Percentiles rank a stretch among this genome's conserved stretches.
Evolutionary conservation across 1,140 invertebrate genomes (phyloP).

Genomic region (Coelopa frigida): DNA sequence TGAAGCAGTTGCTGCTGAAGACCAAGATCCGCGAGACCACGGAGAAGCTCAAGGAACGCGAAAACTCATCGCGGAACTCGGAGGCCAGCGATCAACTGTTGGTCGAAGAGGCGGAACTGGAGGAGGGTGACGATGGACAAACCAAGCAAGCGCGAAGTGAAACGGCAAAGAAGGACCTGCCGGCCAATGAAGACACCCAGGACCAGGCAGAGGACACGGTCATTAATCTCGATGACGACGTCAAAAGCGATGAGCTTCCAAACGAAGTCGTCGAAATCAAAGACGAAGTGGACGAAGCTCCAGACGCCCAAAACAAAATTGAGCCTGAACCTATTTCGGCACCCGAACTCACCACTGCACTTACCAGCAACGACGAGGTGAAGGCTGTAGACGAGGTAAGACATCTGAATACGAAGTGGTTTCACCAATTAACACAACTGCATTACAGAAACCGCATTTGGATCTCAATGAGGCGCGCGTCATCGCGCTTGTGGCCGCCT

Average conservation of each 20-base stretch:
- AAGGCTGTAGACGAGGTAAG: background rate
- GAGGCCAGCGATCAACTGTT: conserved; percentile 5
- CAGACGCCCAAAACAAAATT: conserved; percentile 15
- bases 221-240: conserved; percentile 35
- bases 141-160: background rate
- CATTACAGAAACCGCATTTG: conserved; percentile 22
- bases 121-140: conserved; percentile 2
- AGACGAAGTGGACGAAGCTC: conserved; percentile 42
- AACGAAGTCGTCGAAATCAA: conserved; percentile 49
- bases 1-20: conserved; percentile 21
- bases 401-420: background rate
- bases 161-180: conserved; percentile 5
- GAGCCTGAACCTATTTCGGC: background rate
- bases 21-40: conserved; percentile 36
- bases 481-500: conserved; percentile 73
- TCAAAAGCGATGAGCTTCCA: conserved; percentile 36
- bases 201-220: conserved; percentile 28
- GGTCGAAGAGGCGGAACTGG: background rate
- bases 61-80: conserved; percentile 8
- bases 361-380: background rate
- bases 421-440: background rate
- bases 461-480: conserved; percentile 56
- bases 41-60: conserved; percentile 8
- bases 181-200: background rate
- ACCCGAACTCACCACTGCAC: background rate